These are phyloP conservation scores for Cephus rjabovi DNA, from an alignment of 2,888 invertebrate genomes.

Conservation along the genomic window DNA sequence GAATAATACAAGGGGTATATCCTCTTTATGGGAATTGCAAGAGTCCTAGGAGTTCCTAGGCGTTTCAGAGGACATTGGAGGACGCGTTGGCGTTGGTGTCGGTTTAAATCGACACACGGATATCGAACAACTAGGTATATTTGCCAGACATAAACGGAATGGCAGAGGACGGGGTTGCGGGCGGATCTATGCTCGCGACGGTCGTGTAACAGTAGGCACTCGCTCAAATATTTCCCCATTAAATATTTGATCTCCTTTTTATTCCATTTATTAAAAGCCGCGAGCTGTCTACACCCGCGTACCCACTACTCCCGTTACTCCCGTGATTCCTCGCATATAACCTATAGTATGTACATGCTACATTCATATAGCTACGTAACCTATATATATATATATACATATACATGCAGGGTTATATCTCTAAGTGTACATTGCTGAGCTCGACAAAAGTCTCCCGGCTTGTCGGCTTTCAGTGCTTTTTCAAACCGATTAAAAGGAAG, in stretches of 20 bases:
- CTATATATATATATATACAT: neutral
- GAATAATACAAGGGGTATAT: too few species aligned
- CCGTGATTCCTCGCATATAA: too few species aligned
- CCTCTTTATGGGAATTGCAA: too few species aligned
- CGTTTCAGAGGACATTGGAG: too few species aligned
- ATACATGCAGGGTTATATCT: too few species aligned
- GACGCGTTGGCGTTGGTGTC: constrained; percentile 33
- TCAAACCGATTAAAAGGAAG: neutral
- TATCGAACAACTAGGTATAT: constrained; percentile 56
- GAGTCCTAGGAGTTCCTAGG: too few species aligned
- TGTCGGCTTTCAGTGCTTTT: neutral
- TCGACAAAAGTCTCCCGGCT: neutral
- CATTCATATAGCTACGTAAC: too few species aligned
- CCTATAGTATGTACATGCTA: too few species aligned
- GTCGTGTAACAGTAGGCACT: constrained; percentile 55
- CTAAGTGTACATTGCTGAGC: neutral
- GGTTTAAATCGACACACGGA: constrained; percentile 51
- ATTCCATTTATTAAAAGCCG: constrained; percentile 61
- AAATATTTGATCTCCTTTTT: constrained; percentile 62
- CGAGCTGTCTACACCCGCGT: constrained; percentile 20
- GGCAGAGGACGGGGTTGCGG: constrained; percentile 47
- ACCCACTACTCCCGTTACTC: too few species aligned
- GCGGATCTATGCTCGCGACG: constrained; percentile 38
- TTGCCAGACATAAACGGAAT: constrained; percentile 56
- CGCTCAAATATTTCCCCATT: constrained; percentile 61